Evolutionary conservation across 2,888 invertebrate species (phyloP), one percentile per base, ranked within the genome.

Genomic region (Dryomyza anilis): DNA sequence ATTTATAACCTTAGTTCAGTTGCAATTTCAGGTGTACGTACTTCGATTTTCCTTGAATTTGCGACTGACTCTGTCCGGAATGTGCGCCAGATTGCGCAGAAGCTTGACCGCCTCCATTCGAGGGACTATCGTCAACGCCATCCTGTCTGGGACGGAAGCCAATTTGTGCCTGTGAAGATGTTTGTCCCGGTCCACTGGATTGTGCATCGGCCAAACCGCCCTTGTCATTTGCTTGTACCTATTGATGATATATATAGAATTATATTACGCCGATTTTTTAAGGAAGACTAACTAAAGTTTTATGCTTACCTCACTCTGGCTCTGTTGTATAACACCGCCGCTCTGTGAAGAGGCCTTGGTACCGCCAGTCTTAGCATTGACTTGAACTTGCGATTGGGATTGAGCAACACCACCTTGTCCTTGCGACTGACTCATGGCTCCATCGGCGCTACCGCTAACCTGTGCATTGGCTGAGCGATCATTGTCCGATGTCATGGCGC

Each of bases 141-240:
- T 89, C 88, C 65, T 86, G 86, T 63, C 89, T 88, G 0, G 94
- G 94, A 59, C 89, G 89, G 76, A 94, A 94, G 1, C 93, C 94
- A 67, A 94, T 93, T 84, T 94, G 94, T 3, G 94, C 94, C 84
- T 94, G 94, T 33, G 93, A 94, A 0, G 92, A 93, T 1, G 94
- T 93, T 74, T 90, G 91, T 4, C 93, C 94, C 2, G 91, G 91
- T 0, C 93, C 94, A 74, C 89, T 89, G 0, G 94, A 91, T 84
- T 94, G 93, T 0, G 94, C 92, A 79, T 94, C 93, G 2, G 94
- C 93, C 85, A 93, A 87, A 4, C 94, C 94, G 19, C 94, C 94
- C 81, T 90, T 91, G 30, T 89, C 87, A 69, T 91, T 91, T 3
- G 93, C 93, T 84, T 92, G 91, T 0, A 94, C 92, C 85, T 92